Conservation (phyloP, 1,140 invertebrate species). For the Pogonomyrmex californicus region DNA sequence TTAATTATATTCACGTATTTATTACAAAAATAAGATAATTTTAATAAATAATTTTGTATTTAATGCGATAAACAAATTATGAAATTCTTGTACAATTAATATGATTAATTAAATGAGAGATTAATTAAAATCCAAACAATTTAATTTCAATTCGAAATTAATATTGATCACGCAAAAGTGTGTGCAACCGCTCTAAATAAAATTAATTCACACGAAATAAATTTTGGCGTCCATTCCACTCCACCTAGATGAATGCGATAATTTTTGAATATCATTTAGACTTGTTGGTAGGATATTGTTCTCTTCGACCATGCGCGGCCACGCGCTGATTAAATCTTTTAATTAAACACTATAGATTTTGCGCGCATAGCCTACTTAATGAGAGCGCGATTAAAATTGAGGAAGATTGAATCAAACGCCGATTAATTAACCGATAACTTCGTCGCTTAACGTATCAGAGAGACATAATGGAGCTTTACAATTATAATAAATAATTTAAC, state of each 20-base stretch:
- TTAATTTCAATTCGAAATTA: constrained; percentile 37
- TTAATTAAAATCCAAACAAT: constrained; percentile 33
- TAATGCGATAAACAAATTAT: background rate
- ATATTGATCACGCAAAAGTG: background rate
- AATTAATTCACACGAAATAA: constrained; percentile 51
- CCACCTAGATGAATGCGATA: constrained; percentile 35
- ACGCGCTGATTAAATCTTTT: constrained; percentile 61
- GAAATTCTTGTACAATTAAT: background rate
- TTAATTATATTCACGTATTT: constrained; percentile 18
- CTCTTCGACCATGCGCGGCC: constrained; percentile 17
- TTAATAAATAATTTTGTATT: background rate
- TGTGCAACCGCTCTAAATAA: constrained; percentile 24
- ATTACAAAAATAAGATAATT: constrained; percentile 26
- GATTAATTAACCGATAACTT: constrained; percentile 65
- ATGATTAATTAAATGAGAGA: constrained; percentile 17
- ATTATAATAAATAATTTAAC: constrained; percentile 51
- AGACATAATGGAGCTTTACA: constrained; percentile 38
- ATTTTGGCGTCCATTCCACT: constrained; percentile 14
- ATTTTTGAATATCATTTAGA: constrained; percentile 55
- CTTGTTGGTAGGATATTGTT: constrained; percentile 43
- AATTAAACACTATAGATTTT: constrained; percentile 63
- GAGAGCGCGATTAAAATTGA: constrained; percentile 50
- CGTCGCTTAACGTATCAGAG: constrained; percentile 35
- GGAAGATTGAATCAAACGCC: constrained; percentile 41
- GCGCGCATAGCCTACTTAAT: constrained; percentile 43